Conservation (phyloP, 2,888 invertebrate species). For the Perizoma flavofasciatum region DNA sequence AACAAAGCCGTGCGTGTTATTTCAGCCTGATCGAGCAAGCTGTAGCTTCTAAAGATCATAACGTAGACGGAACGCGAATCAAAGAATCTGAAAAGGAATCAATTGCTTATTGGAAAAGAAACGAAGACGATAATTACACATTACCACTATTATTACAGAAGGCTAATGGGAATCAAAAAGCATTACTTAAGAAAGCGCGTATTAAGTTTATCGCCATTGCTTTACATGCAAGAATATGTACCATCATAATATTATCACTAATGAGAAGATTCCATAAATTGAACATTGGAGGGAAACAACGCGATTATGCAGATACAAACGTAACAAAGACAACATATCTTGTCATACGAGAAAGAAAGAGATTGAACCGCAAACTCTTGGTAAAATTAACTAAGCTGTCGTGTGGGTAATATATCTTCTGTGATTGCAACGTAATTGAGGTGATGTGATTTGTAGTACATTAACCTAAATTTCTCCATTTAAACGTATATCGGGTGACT, state of each 20-base stretch:
- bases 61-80: too few species aligned
- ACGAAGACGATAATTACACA: conserved; percentile 3
- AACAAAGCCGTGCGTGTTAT: not conserved
- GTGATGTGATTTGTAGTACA: conserved; percentile 36
- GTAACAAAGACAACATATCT: not conserved
- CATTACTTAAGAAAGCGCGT: conserved; percentile 64
- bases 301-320: not conserved
- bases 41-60: not conserved
- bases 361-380: not conserved
- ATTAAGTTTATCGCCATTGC: conserved; percentile 41
- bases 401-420: conserved; percentile 3
- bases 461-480: conserved; percentile 43
- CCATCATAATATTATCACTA: conserved; percentile 28
- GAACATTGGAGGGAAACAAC: conserved; percentile 28
- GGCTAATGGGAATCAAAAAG: conserved; percentile 36
- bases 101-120: not conserved
- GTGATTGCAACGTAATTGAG: conserved; percentile 11
- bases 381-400: not conserved
- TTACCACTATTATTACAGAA: conserved; percentile 1
- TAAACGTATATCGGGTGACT: conserved; percentile 28
- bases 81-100: too few species aligned
- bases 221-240: conserved; percentile 40
- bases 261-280: conserved; percentile 43
- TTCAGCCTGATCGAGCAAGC: not conserved
- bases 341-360: conserved; percentile 4